Evolutionary conservation across 1,140 invertebrate species (phyloP).

Genomic region (Rhyzopertha dominica): DNA sequence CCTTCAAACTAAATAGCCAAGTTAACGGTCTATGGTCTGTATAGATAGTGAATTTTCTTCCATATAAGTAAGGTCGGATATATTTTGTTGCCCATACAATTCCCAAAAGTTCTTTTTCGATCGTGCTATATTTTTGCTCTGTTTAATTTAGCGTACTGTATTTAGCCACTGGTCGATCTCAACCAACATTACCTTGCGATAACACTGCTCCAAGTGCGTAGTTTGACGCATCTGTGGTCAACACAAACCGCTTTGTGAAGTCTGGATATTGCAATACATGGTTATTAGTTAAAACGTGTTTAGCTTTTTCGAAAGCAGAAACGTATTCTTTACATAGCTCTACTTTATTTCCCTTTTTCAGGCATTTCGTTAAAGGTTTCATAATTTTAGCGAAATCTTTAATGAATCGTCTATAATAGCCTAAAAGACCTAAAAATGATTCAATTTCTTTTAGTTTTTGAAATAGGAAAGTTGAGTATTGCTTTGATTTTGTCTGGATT

Average conservation of each 20-base stretch:
- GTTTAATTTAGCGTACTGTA: slow-evolving; percentile 20
- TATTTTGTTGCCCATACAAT: slow-evolving; percentile 40
- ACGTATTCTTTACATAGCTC: slow-evolving; percentile 6
- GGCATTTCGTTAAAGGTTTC: slow-evolving; percentile 19
- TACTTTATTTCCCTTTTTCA: slow-evolving; percentile 22
- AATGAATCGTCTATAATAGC: slow-evolving; percentile 23
- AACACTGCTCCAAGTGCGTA: slow-evolving; percentile 41
- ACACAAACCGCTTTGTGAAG: slow-evolving; percentile 36
- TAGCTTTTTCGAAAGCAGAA: slow-evolving; percentile 21
- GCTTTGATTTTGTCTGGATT: slow-evolving; percentile 42
- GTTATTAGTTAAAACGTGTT: slow-evolving; percentile 30
- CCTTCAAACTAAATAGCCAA: slow-evolving; percentile 47
- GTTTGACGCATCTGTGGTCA: slow-evolving; percentile 44
- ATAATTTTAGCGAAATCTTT: slow-evolving; percentile 24
- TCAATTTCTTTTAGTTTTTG: slow-evolving; percentile 29
- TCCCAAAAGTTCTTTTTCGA: slow-evolving; percentile 44
- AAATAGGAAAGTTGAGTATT: slow-evolving; percentile 39
- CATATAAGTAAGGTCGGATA: slow-evolving; percentile 46
- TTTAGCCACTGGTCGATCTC: slow-evolving; percentile 30
- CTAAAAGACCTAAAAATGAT: slow-evolving; percentile 7
- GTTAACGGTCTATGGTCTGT: slow-evolving; percentile 48
- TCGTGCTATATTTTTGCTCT: slow-evolving; percentile 28
- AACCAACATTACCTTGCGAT: slow-evolving; percentile 28
- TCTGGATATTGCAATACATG: slow-evolving; percentile 36
- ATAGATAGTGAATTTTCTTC: slow-evolving; percentile 44